These are phyloP conservation scores for Resseliella maxima DNA, from an alignment of 2,888 invertebrate genomes.

Conservation along the genomic window DNA sequence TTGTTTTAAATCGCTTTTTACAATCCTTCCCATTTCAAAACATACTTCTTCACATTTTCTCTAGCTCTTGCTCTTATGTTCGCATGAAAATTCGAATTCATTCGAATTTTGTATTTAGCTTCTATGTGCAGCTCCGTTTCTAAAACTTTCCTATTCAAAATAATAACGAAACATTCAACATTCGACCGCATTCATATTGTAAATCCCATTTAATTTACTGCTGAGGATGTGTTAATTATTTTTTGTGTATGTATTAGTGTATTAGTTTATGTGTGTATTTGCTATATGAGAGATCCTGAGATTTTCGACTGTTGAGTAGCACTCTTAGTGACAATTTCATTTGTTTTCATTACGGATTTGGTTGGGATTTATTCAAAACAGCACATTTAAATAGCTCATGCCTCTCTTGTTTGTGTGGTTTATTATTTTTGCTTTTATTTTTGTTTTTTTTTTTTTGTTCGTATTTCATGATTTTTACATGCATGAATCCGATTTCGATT, in stretches of 20 bases:
- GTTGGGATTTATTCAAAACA: not conserved
- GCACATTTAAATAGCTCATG: not conserved
- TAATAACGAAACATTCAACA: not conserved
- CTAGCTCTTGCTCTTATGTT: no score
- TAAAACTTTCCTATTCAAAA: slow-evolving; percentile 24
- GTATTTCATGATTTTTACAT: not conserved
- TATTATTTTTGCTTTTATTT: not conserved
- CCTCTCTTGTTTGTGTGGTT: not conserved
- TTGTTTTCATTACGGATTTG: slow-evolving; percentile 35
- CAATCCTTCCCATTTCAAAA: slow-evolving; percentile 40
- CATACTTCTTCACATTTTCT: not conserved
- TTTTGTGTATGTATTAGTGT: not conserved
- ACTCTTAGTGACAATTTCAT: slow-evolving; percentile 35
- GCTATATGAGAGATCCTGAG: not conserved
- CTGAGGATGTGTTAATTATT: slow-evolving; percentile 49
- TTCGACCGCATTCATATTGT: slow-evolving; percentile 48
- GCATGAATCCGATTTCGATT: not conserved
- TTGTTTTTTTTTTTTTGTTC: no score
- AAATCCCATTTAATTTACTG: slow-evolving; percentile 51
- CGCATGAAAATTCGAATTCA: no score
- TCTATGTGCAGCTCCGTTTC: not conserved
- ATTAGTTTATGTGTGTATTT: not conserved
- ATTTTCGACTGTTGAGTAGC: slow-evolving; percentile 42
- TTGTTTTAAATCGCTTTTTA: slow-evolving; percentile 50
- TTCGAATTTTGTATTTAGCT: no score